phyloP scores from a whole-genome alignment of 2,888 invertebrate genomes.

The Tinea semifulvella region DNA sequence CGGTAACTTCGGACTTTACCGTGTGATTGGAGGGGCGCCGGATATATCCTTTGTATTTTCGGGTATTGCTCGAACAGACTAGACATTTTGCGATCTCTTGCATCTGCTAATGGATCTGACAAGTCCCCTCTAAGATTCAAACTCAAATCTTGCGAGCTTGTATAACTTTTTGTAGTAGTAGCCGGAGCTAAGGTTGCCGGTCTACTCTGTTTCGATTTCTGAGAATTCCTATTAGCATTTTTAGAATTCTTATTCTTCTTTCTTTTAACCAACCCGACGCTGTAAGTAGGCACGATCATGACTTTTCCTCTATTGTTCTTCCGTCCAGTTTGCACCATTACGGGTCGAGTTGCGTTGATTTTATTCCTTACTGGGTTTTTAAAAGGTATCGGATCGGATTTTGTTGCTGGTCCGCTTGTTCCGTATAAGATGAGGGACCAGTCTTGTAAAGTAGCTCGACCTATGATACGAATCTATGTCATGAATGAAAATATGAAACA shows the following conservation, averaged over 20 bases:
- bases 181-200: slow-evolving; percentile 63
- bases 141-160: slow-evolving; percentile 44
- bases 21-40: slow-evolving; percentile 66
- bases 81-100: slow-evolving; percentile 69
- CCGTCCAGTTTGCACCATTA: slow-evolving; percentile 47
- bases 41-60: slow-evolving; percentile 81
- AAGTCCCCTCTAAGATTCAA: slow-evolving; percentile 49
- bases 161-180: slow-evolving; percentile 43
- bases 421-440: slow-evolving; percentile 96
- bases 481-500: slow-evolving; percentile 14
- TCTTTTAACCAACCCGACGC: slow-evolving; percentile 53
- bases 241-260: slow-evolving; percentile 67
- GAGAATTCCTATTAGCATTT: slow-evolving; percentile 59
- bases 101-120: slow-evolving; percentile 48
- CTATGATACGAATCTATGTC: slow-evolving; percentile 55
- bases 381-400: slow-evolving; percentile 69
- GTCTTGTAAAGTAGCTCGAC: slow-evolving; percentile 88
- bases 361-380: slow-evolving; percentile 53
- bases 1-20: slow-evolving; percentile 33
- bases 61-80: slow-evolving; percentile 77
- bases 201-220: slow-evolving; percentile 60
- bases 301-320: slow-evolving; percentile 51
- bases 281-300: slow-evolving; percentile 49
- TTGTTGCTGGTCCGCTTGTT: slow-evolving; percentile 73
- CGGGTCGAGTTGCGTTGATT: slow-evolving; percentile 51